phyloP scores from a whole-genome alignment of 2,888 invertebrate genomes.

The Rotaria magnacalcarata region DNA sequence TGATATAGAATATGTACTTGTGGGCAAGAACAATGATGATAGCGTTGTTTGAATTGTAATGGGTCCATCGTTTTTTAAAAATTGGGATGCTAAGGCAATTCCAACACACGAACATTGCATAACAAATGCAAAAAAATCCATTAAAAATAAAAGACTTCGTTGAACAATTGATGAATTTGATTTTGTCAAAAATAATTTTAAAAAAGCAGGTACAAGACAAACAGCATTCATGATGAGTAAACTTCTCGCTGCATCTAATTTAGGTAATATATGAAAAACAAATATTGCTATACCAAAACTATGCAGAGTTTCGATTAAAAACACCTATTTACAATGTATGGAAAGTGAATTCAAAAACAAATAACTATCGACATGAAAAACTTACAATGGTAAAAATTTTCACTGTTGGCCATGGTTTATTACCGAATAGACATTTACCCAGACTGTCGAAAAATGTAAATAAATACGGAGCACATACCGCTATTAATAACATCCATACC shows the following conservation, averaged over 20 bases:
- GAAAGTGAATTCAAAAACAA: neutral
- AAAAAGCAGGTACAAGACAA: constrained; percentile 52
- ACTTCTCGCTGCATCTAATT: constrained; percentile 50
- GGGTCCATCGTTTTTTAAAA: neutral
- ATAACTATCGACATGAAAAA: neutral
- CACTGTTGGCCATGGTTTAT: constrained; percentile 49
- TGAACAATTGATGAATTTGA: constrained; percentile 23
- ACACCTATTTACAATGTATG: neutral
- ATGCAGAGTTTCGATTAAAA: constrained; percentile 44
- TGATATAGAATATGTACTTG: neutral
- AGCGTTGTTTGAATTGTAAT: neutral
- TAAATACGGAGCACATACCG: constrained; percentile 80
- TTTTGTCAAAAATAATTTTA: constrained; percentile 45
- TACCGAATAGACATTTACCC: constrained; percentile 52
- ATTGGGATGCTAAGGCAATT: constrained; percentile 44
- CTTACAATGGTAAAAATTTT: constrained; percentile 47
- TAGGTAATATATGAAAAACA: constrained; percentile 45
- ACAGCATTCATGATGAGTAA: constrained; percentile 54
- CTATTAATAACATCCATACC: constrained; percentile 84
- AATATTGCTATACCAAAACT: constrained; percentile 46
- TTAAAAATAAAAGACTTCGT: constrained; percentile 39
- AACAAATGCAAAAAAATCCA: constrained; percentile 46
- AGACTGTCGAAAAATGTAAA: constrained; percentile 69
- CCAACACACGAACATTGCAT: constrained; percentile 46
- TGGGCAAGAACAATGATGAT: constrained; percentile 15